Evolutionary conservation across 2,113 vertebrate species (phyloP).

Genomic region (Andinoacara biseriatus): DNA sequence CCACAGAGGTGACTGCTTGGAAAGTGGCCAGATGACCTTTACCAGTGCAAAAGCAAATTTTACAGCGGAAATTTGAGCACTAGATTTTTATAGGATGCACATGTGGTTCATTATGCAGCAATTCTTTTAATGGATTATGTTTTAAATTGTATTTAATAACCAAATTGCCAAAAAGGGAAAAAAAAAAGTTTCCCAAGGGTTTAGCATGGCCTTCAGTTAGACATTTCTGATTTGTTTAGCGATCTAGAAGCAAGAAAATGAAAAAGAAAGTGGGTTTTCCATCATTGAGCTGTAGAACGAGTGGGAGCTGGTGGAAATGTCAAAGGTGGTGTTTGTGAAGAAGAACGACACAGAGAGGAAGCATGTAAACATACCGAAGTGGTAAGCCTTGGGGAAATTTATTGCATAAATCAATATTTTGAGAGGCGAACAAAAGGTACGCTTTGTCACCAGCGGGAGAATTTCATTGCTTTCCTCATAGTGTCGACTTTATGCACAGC

Average conservation of each 20-base stretch:
- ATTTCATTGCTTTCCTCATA: neutral
- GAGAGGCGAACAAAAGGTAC: accelerated
- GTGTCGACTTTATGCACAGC: accelerated
- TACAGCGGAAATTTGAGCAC: neutral
- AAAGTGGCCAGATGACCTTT: neutral
- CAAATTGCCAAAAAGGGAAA: neutral
- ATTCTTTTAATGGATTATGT: neutral
- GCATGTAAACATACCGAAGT: neutral
- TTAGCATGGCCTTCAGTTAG: neutral
- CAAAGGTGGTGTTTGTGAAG: neutral
- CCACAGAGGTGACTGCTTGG: neutral
- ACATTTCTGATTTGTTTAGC: neutral
- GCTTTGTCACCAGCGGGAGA: neutral
- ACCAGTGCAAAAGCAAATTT: neutral
- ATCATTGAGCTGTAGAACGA: neutral
- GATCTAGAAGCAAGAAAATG: neutral
- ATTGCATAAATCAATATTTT: constrained; percentile 10
- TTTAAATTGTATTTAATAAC: neutral
- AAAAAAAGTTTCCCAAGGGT: neutral
- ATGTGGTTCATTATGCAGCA: neutral
- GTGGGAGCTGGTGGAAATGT: neutral
- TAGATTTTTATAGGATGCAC: neutral
- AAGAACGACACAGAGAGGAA: neutral
- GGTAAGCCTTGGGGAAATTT: neutral
- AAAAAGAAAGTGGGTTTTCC: neutral